Evolutionary conservation across 2,113 vertebrate genomes (phyloP).

Genomic region (Odocoileus virginianus): DNA sequence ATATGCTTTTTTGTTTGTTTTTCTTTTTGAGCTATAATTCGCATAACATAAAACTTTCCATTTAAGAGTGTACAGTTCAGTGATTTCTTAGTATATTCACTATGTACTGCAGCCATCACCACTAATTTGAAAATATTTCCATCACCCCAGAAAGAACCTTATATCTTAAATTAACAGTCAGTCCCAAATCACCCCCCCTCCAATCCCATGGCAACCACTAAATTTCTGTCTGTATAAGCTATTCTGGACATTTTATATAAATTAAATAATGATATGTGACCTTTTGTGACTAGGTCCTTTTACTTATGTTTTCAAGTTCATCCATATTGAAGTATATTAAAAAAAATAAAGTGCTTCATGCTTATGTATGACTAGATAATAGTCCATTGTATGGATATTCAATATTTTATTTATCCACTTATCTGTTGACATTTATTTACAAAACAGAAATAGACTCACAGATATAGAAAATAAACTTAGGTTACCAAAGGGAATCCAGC

Average conservation of each 20-base stretch:
- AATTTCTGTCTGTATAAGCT: not conserved
- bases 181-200: not conserved
- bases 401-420: not conserved
- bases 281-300: not conserved
- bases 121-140: not conserved
- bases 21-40: conserved; percentile 6
- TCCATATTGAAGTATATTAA: not conserved
- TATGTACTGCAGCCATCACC: not conserved
- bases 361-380: not conserved
- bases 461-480: not conserved
- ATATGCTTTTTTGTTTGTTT: not conserved
- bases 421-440: not conserved
- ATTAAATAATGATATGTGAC: not conserved
- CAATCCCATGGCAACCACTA: not conserved
- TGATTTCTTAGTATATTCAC: not conserved
- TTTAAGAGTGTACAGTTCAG: not conserved
- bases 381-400: not conserved
- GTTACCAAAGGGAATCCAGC: not conserved
- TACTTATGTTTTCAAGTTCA: not conserved
- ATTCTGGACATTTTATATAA: not conserved
- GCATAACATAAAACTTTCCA: not conserved
- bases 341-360: not conserved
- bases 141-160: not conserved
- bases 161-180: not conserved
- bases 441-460: not conserved